Base-by-base conservation (phyloP, 2,113 vertebrate species). In the Psilopsiagon aymara region DNA sequence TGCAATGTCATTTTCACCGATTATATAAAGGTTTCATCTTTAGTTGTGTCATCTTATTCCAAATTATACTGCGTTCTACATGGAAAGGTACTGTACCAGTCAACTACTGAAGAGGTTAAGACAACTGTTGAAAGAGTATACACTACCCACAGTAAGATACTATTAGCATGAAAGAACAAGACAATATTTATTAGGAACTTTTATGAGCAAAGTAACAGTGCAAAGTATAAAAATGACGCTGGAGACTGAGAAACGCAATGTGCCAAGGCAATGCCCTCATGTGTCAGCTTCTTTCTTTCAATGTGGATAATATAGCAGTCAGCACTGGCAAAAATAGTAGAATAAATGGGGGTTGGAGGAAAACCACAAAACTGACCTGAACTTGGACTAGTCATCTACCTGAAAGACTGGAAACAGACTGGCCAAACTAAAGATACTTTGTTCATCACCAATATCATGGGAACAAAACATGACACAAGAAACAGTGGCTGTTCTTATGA, bases 291-390 rank as follows among this genome's bases (percentile, higher is more conserved):
- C 12, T 47, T 60, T 11, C 18, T 62, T 70, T 67, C 29, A 39
- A 5, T 0, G 0, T 20, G 33, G 66, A n/a, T 81, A 44, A 69
- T 70, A 57, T 19, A 66, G 5, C 13, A 23, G 11, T 39, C 53
- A 66, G 17, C 27, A 35, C 15, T 20, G 29, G 35, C 4, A 23
- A 66, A 77, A 82, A 6, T 1, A 66, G 9, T 19, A 7, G 27
- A 62, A 66, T 15, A 67, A 51, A 21, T 24, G 8, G 39, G 60
- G 28, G 17, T 29, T 3, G 0, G 37, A 57, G 37, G 55, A 8
- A 35, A 52, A 2, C 0, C 6, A 49, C 35, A 44, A 49, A 8
- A 59, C 33, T 14, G 9, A 35, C 8, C 5, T 5, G 63, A 10
- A 35, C 52, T 37, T 67, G 6, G 5, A 28, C 14, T 55, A 11